Evolutionary conservation across 2,113 vertebrate species (phyloP).

Genomic region (Rhinolophus sinicus): DNA sequence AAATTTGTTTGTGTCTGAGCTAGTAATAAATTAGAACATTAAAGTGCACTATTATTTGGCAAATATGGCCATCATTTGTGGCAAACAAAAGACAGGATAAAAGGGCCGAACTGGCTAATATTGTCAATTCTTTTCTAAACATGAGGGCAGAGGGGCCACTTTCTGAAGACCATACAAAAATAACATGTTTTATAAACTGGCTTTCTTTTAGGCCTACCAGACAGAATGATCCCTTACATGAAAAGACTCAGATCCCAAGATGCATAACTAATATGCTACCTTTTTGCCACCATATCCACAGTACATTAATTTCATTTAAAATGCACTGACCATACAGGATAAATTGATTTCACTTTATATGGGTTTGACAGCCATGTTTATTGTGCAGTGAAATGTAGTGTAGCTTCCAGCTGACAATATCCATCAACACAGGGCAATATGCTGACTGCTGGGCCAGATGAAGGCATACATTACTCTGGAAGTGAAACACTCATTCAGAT

Average conservation of each 20-base stretch:
- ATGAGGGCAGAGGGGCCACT: not conserved
- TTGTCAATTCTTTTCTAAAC: conserved; percentile 45
- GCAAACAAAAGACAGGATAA: conserved; percentile 57
- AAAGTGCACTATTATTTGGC: conserved; percentile 68
- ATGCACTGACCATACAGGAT: conserved; percentile 97
- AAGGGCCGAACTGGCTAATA: not conserved
- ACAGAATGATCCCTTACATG: conserved; percentile 76
- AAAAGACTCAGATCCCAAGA: conserved; percentile 83
- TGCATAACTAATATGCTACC: conserved; percentile 94
- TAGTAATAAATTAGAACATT: conserved; percentile 72
- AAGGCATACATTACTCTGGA: conserved; percentile 98
- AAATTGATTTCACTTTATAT: conserved; percentile 99
- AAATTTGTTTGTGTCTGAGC: conserved; percentile 69
- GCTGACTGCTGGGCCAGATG: conserved; percentile 99
- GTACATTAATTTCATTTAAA: conserved; percentile 99
- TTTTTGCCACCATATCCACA: conserved; percentile 91
- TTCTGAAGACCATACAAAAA: conserved; percentile 53
- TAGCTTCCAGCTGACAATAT: conserved; percentile 97
- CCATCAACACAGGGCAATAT: conserved; percentile 97
- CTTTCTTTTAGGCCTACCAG: conserved; percentile 46
- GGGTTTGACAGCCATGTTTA: conserved; percentile 99
- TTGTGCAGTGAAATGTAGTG: conserved; percentile 99
- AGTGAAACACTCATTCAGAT: conserved; percentile 92
- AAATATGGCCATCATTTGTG: conserved; percentile 58
- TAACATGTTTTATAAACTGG: conserved; percentile 48